phyloP scores from a whole-genome alignment of 2,113 vertebrate species.

The Corythaixoides concolor region DNA sequence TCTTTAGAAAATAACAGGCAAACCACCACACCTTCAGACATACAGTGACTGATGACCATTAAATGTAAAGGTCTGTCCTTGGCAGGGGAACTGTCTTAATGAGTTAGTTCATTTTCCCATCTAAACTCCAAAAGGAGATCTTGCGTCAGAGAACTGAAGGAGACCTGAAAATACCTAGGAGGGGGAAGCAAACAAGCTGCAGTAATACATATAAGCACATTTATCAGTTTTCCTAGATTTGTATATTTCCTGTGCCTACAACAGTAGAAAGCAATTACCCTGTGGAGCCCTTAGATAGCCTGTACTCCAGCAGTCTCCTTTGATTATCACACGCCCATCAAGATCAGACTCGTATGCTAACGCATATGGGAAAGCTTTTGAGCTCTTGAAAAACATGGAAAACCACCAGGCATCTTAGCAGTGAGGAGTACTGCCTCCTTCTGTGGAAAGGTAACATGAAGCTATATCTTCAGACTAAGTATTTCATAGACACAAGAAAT shows the following conservation, averaged over 20 bases:
- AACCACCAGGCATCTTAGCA: background rate
- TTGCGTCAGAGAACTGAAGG: background rate
- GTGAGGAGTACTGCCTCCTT: background rate
- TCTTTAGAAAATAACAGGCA: background rate
- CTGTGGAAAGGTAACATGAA: background rate
- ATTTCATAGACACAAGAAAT: background rate
- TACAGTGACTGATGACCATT: background rate
- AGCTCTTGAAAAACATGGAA: background rate
- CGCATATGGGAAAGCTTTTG: background rate
- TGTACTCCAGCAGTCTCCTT: background rate
- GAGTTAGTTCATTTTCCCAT: slow-evolving; percentile 9
- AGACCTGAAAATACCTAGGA: background rate
- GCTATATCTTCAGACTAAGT: background rate
- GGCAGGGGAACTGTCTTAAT: background rate
- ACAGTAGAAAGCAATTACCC: background rate
- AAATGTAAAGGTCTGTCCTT: background rate
- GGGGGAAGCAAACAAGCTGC: background rate
- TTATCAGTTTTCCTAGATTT: background rate
- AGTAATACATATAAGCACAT: background rate
- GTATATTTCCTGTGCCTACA: background rate
- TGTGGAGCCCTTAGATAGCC: background rate
- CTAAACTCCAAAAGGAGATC: slow-evolving; percentile 2
- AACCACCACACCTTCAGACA: background rate
- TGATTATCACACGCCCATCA: background rate
- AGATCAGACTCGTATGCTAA: background rate